Evolutionary conservation across 2,888 invertebrate genomes (phyloP).

Genomic region (Patella caerulea): DNA sequence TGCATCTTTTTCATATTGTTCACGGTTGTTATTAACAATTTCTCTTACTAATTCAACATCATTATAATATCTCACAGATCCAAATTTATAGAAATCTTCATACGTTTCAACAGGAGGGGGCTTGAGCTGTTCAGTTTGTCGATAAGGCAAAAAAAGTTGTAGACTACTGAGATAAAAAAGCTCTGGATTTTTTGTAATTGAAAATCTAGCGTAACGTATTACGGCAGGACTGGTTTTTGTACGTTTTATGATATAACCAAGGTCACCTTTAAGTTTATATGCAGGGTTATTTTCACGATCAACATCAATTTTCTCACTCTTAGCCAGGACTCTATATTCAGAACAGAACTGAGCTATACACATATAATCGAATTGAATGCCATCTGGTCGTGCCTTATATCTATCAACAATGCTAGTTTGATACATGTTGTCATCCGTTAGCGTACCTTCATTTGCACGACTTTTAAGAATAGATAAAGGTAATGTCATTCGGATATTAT

Average conservation of each 20-base stretch:
- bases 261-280: conserved; percentile 2
- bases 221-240: background rate
- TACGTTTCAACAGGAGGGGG: background rate
- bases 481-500: conserved; percentile 6
- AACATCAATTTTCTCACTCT: background rate
- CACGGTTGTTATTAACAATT: conserved; percentile 4
- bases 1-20: conserved; percentile 9
- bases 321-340: conserved; percentile 20
- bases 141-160: conserved; percentile 17
- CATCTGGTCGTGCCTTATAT: background rate
- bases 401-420: conserved; percentile 14
- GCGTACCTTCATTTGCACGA: background rate
- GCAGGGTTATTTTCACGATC: conserved; percentile 8
- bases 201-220: conserved; percentile 5
- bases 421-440: conserved; percentile 14
- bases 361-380: background rate
- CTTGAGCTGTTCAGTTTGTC: conserved; percentile 5
- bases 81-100: conserved; percentile 1
- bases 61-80: background rate
- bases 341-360: conserved; percentile 19
- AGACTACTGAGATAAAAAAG: conserved; percentile 11
- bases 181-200: background rate
- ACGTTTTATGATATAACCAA: conserved; percentile 8
- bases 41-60: background rate
- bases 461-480: background rate